These are phyloP conservation scores for Ochropacha duplaris DNA, from an alignment of 2,888 invertebrate species.

Conservation along the genomic window DNA sequence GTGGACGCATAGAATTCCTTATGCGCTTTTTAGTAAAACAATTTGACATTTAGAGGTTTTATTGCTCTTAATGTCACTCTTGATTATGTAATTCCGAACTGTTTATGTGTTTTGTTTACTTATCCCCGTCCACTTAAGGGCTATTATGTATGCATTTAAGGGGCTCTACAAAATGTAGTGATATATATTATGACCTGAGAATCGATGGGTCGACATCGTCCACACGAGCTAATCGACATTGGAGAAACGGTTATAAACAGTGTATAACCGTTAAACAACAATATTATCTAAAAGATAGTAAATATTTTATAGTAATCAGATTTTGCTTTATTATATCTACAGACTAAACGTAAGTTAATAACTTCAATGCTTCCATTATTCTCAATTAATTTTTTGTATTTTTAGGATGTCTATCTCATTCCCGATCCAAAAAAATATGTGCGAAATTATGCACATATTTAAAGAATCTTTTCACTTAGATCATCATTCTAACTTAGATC, in stretches of 20 bases:
- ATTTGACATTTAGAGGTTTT: conserved; percentile 3
- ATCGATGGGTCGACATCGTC: neutral
- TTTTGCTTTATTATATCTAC: too few species aligned
- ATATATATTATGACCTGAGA: neutral
- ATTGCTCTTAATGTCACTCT: conserved; percentile 2
- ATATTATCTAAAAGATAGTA: too few species aligned
- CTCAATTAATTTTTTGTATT: too few species aligned
- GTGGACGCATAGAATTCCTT: neutral
- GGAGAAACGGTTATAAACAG: neutral
- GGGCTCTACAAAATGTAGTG: neutral
- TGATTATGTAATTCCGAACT: conserved; percentile 1
- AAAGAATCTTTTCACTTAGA: too few species aligned
- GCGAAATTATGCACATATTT: too few species aligned
- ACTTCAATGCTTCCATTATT: too few species aligned
- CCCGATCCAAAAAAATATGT: too few species aligned
- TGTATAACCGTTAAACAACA: too few species aligned
- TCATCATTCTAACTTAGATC: too few species aligned
- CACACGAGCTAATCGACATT: neutral
- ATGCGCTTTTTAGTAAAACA: conserved; percentile 7
- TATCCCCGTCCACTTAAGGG: neutral
- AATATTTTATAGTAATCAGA: too few species aligned
- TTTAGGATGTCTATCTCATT: too few species aligned
- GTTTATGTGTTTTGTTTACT: conserved; percentile 1
- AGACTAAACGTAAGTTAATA: too few species aligned
- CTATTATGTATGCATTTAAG: neutral